Conservation (phyloP, 2,888 invertebrate genomes). For the Metacarcinus magister region DNA sequence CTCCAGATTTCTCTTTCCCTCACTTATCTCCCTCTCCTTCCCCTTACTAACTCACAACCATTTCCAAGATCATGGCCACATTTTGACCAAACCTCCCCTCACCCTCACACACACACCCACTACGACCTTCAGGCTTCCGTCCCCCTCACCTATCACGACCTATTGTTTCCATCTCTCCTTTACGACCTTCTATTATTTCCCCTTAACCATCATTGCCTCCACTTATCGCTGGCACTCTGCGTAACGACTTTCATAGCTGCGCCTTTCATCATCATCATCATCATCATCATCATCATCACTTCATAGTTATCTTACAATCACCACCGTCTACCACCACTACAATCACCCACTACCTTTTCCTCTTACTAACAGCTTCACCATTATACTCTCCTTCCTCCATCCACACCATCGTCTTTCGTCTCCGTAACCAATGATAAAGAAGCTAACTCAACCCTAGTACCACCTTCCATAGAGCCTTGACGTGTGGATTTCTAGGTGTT, state of each 20-base stretch:
- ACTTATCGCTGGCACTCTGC: background rate
- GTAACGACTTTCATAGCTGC: conserved; percentile 31
- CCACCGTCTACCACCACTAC: background rate
- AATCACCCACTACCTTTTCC: background rate
- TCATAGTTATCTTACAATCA: background rate
- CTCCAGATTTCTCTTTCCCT: conserved; percentile 5
- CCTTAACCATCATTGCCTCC: conserved; percentile 55
- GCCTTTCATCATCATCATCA: background rate
- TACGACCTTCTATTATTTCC: background rate
- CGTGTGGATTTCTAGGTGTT: too few species aligned
- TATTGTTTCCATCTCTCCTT: background rate
- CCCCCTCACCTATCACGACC: conserved; percentile 2
- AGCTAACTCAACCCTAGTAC: too few species aligned
- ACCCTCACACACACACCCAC: background rate
- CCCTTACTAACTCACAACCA: background rate
- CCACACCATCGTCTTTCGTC: background rate
- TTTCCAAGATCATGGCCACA: background rate
- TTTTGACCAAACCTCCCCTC: background rate
- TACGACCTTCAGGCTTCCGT: background rate
- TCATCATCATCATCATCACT: background rate
- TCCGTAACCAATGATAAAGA: background rate
- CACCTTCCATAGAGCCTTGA: too few species aligned
- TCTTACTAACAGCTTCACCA: background rate
- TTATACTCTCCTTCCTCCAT: background rate
- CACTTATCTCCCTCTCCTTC: background rate